Conservation (phyloP, 2,797 vertebrate species). For the Phataginus tetradactyla region DNA sequence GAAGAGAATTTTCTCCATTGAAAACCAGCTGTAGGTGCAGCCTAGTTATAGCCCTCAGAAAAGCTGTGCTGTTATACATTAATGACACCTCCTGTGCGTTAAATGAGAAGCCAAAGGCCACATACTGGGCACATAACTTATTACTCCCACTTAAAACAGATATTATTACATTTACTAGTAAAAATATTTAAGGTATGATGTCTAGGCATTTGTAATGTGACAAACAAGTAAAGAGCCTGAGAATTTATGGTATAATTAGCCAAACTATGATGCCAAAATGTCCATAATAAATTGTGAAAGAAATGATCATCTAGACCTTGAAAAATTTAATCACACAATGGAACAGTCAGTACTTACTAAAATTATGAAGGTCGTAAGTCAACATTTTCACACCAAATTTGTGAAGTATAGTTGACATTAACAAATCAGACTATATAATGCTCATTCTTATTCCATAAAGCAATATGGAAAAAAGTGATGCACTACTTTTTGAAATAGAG, state of each 20-base stretch:
- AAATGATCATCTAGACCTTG: background rate
- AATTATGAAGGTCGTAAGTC: background rate
- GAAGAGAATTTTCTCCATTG: conserved; percentile 46
- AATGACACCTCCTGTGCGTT: conserved; percentile 80
- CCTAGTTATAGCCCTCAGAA: conserved; percentile 59
- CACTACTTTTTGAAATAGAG: background rate
- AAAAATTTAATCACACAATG: background rate
- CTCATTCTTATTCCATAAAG: background rate
- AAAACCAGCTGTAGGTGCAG: conserved; percentile 47
- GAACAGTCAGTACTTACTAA: background rate
- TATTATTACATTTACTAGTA: conserved; percentile 54
- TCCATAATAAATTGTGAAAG: background rate
- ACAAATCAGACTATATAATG: background rate
- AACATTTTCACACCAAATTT: background rate
- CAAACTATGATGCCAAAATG: background rate
- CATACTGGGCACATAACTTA: conserved; percentile 56
- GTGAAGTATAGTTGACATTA: background rate
- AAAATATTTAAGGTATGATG: conserved; percentile 54
- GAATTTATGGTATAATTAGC: background rate
- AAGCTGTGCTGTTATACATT: conserved; percentile 73
- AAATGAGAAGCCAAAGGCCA: conserved; percentile 78
- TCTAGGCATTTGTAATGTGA: conserved; percentile 38
- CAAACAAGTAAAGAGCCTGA: background rate
- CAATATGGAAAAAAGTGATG: background rate
- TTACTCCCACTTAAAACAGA: conserved; percentile 34